These are phyloP conservation scores for Merodon equestris DNA, from an alignment of 2,888 invertebrate genomes.

Conservation along the genomic window DNA sequence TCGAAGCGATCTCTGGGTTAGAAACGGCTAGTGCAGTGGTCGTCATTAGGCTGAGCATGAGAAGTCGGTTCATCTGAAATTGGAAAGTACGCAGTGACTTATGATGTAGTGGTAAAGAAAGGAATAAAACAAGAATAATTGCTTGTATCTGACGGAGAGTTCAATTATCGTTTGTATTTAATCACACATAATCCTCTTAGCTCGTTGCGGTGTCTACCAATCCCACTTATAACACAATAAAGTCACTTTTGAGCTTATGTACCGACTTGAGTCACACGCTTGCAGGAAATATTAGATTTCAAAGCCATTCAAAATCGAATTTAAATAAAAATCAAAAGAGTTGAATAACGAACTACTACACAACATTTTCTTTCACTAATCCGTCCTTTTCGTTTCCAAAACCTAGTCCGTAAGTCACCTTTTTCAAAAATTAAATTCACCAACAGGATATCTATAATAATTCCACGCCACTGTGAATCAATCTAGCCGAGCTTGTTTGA, in stretches of 20 bases:
- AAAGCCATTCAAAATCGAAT: background rate
- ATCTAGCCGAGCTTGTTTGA: constrained; percentile 48
- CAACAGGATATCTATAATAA: constrained; percentile 10
- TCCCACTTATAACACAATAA: too few species aligned
- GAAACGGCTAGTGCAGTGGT: constrained; percentile 69
- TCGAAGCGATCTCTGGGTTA: constrained; percentile 73
- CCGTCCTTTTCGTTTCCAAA: background rate
- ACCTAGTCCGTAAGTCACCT: constrained; percentile 1
- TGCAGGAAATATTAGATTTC: background rate
- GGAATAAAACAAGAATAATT: too few species aligned
- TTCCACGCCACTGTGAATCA: constrained; percentile 27
- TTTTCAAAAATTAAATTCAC: constrained; percentile 2
- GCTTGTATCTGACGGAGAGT: too few species aligned
- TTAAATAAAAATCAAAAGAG: constrained; percentile 9
- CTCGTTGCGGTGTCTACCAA: too few species aligned
- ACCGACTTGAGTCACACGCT: too few species aligned
- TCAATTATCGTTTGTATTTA: too few species aligned
- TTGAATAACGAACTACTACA: constrained; percentile 4
- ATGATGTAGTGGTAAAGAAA: too few species aligned
- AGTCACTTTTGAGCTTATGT: too few species aligned
- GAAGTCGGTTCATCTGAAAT: constrained; percentile 39
- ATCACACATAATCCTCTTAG: background rate
- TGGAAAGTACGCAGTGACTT: too few species aligned
- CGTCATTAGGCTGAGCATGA: constrained; percentile 30
- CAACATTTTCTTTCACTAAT: background rate